A percentile compares a stretch with the other conserved stretches of the same genome.
phyloP scores from a whole-genome alignment of 1,140 invertebrate species.

The Anoplophora glabripennis region DNA sequence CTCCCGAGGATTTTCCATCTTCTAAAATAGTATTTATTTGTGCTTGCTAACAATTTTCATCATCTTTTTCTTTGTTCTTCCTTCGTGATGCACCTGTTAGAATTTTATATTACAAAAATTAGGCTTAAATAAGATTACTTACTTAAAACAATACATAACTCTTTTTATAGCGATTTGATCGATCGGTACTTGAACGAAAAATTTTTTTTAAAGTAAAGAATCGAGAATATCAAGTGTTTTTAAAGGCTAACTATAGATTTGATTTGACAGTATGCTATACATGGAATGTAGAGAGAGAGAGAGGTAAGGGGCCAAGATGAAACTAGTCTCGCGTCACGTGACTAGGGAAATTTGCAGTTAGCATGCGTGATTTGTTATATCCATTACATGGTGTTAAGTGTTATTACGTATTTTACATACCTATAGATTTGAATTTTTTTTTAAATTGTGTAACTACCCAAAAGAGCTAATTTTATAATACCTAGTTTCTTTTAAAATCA shows the following conservation, averaged over 20 bases:
- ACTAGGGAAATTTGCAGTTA: no score
- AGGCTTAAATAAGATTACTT: not conserved
- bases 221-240: not conserved
- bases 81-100: not conserved
- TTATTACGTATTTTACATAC: no score
- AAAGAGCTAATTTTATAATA: no score
- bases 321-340: no score
- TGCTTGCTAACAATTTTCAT: not conserved
- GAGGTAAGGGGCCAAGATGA: not conserved
- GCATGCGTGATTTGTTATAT: no score
- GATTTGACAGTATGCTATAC: not conserved
- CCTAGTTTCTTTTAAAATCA: no score
- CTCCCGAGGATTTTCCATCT: constrained; percentile 15
- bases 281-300: not conserved
- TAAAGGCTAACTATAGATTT: not conserved
- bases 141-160: not conserved
- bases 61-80: not conserved
- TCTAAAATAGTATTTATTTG: not conserved
- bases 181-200: not conserved
- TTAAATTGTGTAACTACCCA: no score
- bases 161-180: not conserved
- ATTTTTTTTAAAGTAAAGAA: not conserved
- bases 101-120: not conserved
- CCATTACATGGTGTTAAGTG: no score
- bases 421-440: no score